Base-by-base conservation (phyloP, 2,113 vertebrate genomes). In the Rhizomys pruinosus region DNA sequence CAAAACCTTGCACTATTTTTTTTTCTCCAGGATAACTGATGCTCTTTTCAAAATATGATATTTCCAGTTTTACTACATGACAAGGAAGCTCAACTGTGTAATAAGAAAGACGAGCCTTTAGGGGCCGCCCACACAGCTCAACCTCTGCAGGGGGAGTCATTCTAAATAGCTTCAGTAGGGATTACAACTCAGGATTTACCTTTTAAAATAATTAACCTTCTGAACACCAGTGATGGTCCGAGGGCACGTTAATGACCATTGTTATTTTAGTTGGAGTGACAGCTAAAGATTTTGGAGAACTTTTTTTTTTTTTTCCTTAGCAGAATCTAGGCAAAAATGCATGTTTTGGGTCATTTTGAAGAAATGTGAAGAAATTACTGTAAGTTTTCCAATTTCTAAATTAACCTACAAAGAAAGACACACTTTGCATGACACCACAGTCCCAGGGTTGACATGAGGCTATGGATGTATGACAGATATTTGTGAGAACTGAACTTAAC, bases 81-180 rank as follows among this genome's bases (percentile, higher is more conserved):
- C 42, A 96, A 96, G 97, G 96, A 97, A 96, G 88, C 69, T 96
- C 96, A 93, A 82, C 92, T 94, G 94, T 94, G 92, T 6, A 0
- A 92, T 94, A 97, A 97, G 97, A 97, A 95, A 96, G 96, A 97
- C 95, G 87, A 97, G 96, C 87, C 96, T 97, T 96, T 85, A 73
- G 97, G 96, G 97, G 61, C 93, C 52, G 95, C 98, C 98, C 97
- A 98, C 97, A 97, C 96, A 97, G 95, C 96, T 97, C 76, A 71
- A 84, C 96, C 95, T 73, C 91, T 73, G 91, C 89, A 76, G 82
- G 90, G 92, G 93, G 92, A 93, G 88, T 79, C 78, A 73, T 86
- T 89, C 1, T n/a, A 87, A 95, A 93, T 2, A 29, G 82, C 72
- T 89, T 95, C 93, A 84, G 52, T 92, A 84, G 92, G 95, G 93